phyloP scores from a whole-genome alignment of 1,140 invertebrate genomes.

The Drosophila kepulauana region DNA sequence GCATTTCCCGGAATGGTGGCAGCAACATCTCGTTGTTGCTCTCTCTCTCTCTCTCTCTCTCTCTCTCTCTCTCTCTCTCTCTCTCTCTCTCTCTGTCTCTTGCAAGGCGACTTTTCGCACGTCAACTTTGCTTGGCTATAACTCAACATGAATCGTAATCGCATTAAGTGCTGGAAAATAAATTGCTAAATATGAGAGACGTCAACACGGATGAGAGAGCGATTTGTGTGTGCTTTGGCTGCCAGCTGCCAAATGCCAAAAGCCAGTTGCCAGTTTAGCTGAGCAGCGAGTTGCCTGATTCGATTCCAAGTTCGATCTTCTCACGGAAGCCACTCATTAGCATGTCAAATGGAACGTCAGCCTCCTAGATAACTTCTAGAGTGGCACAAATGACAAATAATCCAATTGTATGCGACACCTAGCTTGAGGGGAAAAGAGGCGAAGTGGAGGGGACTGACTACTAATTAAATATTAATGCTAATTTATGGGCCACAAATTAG shows the following conservation, averaged over 20 bases:
- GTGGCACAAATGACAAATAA: slow-evolving; percentile 67
- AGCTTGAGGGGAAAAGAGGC: not conserved
- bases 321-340: slow-evolving; percentile 79
- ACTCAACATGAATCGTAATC: slow-evolving; percentile 60
- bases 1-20: not conserved
- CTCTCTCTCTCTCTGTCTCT: too few species aligned
- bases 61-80: too few species aligned
- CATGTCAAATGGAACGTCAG: slow-evolving; percentile 69
- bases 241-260: too few species aligned
- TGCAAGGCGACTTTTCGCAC: slow-evolving; percentile 14
- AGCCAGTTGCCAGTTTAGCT: too few species aligned
- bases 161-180: slow-evolving; percentile 56
- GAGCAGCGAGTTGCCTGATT: not conserved
- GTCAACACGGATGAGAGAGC: slow-evolving; percentile 48
- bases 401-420: slow-evolving; percentile 71
- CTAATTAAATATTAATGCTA: slow-evolving; percentile 78
- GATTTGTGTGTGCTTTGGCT: not conserved
- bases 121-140: slow-evolving; percentile 38
- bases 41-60: not conserved
- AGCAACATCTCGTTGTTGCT: not conserved
- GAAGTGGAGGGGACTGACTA: not conserved
- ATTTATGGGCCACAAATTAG: slow-evolving; percentile 59
- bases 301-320: slow-evolving; percentile 46
- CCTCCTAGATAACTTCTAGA: slow-evolving; percentile 22
- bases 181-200: slow-evolving; percentile 52